Conservation (phyloP, 2,888 invertebrate genomes). For the Slavum lentiscoides region DNA sequence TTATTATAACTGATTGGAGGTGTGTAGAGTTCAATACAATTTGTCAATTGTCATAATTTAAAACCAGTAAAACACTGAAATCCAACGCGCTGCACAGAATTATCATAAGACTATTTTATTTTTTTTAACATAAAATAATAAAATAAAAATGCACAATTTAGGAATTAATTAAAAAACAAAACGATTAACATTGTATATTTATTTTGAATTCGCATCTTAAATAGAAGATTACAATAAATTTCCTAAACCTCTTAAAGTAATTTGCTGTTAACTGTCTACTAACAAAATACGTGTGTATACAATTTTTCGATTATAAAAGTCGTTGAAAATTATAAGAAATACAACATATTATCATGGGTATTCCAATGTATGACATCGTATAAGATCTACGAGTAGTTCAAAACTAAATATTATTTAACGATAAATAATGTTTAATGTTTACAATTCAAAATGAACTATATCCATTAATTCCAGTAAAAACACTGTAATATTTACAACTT, state of each 20-base stretch:
- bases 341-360: neutral
- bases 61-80: too few relatives aligned
- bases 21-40: too few relatives aligned
- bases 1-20: too few relatives aligned
- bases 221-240: neutral
- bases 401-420: neutral
- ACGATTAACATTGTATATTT: neutral
- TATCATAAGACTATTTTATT: too few relatives aligned
- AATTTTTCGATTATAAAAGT: neutral
- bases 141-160: neutral
- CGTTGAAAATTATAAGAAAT: neutral
- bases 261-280: neutral
- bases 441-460: slow-evolving; percentile 2
- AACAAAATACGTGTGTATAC: slow-evolving; percentile 8
- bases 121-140: neutral
- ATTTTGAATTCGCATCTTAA: neutral
- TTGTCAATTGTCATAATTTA: too few relatives aligned
- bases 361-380: neutral
- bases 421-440: neutral
- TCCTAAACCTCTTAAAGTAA: slow-evolving; percentile 6
- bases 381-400: neutral
- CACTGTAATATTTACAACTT: slow-evolving; percentile 10
- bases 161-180: slow-evolving; percentile 3
- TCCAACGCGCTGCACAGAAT: too few relatives aligned
- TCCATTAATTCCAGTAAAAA: neutral